Percentiles rank a stretch among this genome's conserved stretches.
phyloP scores from a whole-genome alignment of 2,797 vertebrate genomes.

The Leptoclinus maculatus region DNA sequence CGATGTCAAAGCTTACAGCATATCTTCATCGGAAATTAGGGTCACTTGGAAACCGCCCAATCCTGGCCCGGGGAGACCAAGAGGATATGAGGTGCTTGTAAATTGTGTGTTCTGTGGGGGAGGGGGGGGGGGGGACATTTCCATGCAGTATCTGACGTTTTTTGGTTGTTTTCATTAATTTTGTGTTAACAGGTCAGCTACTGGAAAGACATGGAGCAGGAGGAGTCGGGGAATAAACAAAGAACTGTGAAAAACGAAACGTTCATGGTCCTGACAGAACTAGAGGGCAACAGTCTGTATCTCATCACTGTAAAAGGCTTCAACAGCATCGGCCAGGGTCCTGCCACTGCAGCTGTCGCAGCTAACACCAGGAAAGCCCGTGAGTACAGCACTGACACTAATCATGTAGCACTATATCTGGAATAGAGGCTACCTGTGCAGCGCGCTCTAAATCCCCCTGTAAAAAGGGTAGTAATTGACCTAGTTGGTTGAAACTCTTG shows the following conservation, averaged over 20 bases:
- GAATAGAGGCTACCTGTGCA: slow-evolving; percentile 56
- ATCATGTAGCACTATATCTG: slow-evolving; percentile 55
- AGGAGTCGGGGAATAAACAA: slow-evolving; percentile 89
- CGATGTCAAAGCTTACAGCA: slow-evolving; percentile 89
- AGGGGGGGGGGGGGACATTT: background rate
- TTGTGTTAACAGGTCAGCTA: slow-evolving; percentile 88
- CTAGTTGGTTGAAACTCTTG: slow-evolving; percentile 50
- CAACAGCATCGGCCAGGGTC: slow-evolving; percentile 95
- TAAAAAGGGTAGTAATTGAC: slow-evolving; percentile 60
- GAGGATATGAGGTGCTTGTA: slow-evolving; percentile 92
- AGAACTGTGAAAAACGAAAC: slow-evolving; percentile 93
- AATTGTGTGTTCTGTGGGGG: background rate
- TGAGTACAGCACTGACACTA: slow-evolving; percentile 81
- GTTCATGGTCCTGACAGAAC: slow-evolving; percentile 87
- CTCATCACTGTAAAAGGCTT: slow-evolving; percentile 92
- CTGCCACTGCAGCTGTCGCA: slow-evolving; percentile 85
- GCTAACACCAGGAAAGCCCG: slow-evolving; percentile 92
- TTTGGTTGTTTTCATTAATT: background rate
- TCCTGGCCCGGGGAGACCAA: slow-evolving; percentile 93
- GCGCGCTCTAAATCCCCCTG: slow-evolving; percentile 39
- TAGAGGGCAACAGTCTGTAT: slow-evolving; percentile 93
- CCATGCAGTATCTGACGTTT: slow-evolving; percentile 9
- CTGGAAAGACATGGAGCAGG: slow-evolving; percentile 92
- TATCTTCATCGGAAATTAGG: slow-evolving; percentile 94
- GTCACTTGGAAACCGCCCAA: slow-evolving; percentile 91